These are phyloP conservation scores for Verasper variegatus DNA, from an alignment of 2,113 vertebrate genomes.

Conservation along the genomic window DNA sequence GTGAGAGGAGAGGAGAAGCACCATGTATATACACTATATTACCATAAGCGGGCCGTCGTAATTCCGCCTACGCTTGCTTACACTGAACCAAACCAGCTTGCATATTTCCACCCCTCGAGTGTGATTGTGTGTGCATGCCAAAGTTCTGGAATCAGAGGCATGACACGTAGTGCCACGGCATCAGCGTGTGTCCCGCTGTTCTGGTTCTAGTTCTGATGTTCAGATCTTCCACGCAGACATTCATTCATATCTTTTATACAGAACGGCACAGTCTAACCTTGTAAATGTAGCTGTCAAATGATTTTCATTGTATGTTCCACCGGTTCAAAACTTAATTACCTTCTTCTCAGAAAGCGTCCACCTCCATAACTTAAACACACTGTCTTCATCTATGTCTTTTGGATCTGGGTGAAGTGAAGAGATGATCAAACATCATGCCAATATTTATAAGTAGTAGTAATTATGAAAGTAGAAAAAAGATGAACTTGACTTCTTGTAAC, in stretches of 20 bases:
- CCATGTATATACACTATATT: neutral
- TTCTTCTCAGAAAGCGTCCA: too few species aligned
- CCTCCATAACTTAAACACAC: too few species aligned
- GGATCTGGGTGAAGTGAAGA: neutral
- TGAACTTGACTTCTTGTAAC: neutral
- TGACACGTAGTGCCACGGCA: neutral
- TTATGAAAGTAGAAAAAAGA: neutral
- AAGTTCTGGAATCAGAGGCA: neutral
- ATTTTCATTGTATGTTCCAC: too few species aligned
- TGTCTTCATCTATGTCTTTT: too few species aligned
- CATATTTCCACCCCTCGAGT: neutral
- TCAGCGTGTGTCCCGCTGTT: neutral
- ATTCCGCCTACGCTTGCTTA: neutral
- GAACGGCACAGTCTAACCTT: too few species aligned
- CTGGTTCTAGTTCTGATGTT: neutral
- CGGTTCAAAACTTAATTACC: too few species aligned
- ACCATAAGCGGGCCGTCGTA: neutral
- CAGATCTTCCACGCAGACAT: neutral
- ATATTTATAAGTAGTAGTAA: neutral
- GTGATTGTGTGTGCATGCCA: neutral
- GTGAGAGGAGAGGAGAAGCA: slow-evolving; percentile 10
- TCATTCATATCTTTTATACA: neutral
- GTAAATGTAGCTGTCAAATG: neutral
- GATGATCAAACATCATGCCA: neutral
- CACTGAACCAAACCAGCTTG: neutral